A percentile compares a stretch with the other conserved stretches of the same genome.
phyloP scores from a whole-genome alignment of 35 echinoderm and acorn worm genomes.

The Ophiothrix spiculata region DNA sequence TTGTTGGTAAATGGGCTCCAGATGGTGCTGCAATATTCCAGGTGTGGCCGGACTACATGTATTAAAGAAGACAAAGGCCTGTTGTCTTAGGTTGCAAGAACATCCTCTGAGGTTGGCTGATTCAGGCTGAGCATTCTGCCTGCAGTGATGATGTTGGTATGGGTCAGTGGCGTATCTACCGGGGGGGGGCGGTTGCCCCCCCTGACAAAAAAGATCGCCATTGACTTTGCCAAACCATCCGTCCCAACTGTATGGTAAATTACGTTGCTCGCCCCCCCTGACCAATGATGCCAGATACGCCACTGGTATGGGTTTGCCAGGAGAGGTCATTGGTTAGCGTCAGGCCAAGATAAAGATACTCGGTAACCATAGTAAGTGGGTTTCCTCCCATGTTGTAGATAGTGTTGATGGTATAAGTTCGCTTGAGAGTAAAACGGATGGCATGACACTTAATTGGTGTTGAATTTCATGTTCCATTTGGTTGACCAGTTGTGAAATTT shows the following conservation, averaged over 20 bases:
- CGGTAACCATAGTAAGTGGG: too few relatives aligned
- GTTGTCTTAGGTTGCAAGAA: neutral
- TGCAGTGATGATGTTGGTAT: neutral
- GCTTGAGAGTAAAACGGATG: slow-evolving; percentile 27
- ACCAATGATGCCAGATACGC: too few relatives aligned
- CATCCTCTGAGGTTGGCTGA: neutral
- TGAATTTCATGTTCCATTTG: slow-evolving; percentile 14
- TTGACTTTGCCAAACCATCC: too few relatives aligned
- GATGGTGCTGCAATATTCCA: too few relatives aligned
- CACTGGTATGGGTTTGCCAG: slow-evolving; percentile 3
- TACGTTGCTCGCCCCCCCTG: too few relatives aligned
- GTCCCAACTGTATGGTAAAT: too few relatives aligned
- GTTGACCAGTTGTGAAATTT: too few relatives aligned
- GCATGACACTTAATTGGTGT: slow-evolving; percentile 2
- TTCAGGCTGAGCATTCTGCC: neutral
- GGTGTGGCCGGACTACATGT: neutral
- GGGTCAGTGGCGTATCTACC: too few relatives aligned
- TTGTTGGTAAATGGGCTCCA: too few relatives aligned
- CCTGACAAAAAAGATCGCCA: too few relatives aligned
- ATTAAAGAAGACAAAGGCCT: neutral
- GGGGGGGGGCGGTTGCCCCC: too few relatives aligned
- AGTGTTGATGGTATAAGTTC: slow-evolving; percentile 31
- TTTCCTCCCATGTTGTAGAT: slow-evolving; percentile 16
- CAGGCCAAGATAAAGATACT: too few relatives aligned
- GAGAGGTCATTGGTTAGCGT: slow-evolving; percentile 10